A percentile compares a stretch with the other conserved stretches of the same genome.
These are phyloP conservation scores for Caenorhabditis brenneri DNA, from an alignment of 1,140 invertebrate genomes.

Conservation along the genomic window DNA sequence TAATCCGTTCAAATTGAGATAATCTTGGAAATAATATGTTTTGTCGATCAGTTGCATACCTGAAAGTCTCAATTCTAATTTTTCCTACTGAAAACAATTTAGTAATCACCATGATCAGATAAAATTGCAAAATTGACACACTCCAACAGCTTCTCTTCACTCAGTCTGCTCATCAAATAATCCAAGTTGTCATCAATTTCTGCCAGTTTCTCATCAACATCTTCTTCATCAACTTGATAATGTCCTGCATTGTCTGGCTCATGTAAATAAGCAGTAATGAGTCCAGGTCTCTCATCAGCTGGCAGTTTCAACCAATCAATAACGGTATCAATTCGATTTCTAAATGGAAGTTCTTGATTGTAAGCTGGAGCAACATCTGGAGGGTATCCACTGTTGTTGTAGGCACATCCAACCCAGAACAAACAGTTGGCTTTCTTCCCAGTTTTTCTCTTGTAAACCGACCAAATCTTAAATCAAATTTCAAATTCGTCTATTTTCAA, in stretches of 20 bases:
- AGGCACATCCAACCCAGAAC: constrained; percentile 52
- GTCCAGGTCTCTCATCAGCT: constrained; percentile 66
- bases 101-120: constrained; percentile 61
- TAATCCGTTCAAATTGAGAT: constrained; percentile 12
- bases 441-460: constrained; percentile 47
- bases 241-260: constrained; percentile 77
- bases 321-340: constrained; percentile 63
- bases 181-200: constrained; percentile 59
- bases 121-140: constrained; percentile 67
- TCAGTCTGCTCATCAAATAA: constrained; percentile 58
- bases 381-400: constrained; percentile 47
- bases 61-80: neutral
- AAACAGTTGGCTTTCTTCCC: constrained; percentile 50
- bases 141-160: constrained; percentile 59
- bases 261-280: constrained; percentile 79
- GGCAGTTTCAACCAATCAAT: constrained; percentile 77
- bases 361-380: constrained; percentile 50
- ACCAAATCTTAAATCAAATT: constrained; percentile 53
- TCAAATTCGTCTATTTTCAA: neutral
- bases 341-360: constrained; percentile 52
- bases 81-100: neutral
- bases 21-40: constrained; percentile 36
- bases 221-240: constrained; percentile 47
- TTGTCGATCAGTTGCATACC: constrained; percentile 56
- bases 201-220: constrained; percentile 57